phyloP scores from a whole-genome alignment of 1,140 invertebrate species.

The Cryptotermes secundus region DNA sequence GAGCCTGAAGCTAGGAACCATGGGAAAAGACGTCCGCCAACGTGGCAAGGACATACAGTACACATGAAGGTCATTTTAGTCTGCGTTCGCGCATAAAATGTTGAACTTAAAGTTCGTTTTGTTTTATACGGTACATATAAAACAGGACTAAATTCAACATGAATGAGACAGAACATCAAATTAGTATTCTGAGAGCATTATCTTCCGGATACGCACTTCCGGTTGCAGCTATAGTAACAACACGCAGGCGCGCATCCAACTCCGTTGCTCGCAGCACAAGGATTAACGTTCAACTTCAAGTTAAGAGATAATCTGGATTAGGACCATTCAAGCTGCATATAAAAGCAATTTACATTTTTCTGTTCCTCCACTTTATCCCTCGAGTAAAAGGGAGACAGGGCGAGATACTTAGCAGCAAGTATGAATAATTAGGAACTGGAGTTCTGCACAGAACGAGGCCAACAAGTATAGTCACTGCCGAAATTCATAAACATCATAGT shows the following conservation, averaged over 20 bases:
- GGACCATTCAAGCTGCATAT: background rate
- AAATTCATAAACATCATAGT: too few species aligned
- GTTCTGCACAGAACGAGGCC: too few species aligned
- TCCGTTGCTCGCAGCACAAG: background rate
- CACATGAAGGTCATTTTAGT: background rate
- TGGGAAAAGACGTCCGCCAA: too few species aligned
- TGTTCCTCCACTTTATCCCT: background rate
- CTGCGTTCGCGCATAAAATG: background rate
- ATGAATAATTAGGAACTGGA: background rate
- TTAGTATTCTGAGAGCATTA: background rate
- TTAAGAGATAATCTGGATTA: conserved; percentile 13
- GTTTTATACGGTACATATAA: background rate
- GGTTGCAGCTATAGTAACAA: background rate
- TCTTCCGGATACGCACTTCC: conserved; percentile 10
- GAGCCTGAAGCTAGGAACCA: too few species aligned
- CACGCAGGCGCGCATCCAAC: background rate
- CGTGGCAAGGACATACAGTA: too few species aligned
- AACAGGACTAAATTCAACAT: conserved; percentile 10
- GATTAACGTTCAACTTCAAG: conserved; percentile 2
- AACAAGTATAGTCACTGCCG: too few species aligned
- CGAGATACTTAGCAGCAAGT: background rate
- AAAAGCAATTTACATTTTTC: conserved; percentile 8
- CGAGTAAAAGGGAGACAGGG: background rate
- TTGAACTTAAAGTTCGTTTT: background rate
- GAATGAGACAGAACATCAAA: background rate